Evolutionary conservation across 1,140 invertebrate genomes (phyloP).

Genomic region (Leptinotarsa texana): DNA sequence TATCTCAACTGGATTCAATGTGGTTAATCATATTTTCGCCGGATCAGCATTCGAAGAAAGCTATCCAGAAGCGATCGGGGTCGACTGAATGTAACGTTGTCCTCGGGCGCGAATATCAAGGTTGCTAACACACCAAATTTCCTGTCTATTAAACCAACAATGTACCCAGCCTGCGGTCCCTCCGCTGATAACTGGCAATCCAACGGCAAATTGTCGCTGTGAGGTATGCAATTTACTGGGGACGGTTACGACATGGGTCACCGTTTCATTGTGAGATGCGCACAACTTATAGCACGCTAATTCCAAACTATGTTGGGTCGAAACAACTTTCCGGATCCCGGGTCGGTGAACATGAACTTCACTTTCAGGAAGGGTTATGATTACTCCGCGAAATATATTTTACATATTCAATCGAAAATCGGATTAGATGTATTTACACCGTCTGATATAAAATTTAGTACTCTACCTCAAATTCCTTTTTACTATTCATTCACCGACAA

Average conservation of each 20-base stretch:
- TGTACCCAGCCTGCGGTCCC: constrained; percentile 16
- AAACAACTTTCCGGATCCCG: background rate
- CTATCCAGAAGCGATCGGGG: background rate
- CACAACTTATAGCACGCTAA: constrained; percentile 22
- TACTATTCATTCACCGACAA: too few relatives aligned
- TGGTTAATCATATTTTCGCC: background rate
- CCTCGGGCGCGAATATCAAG: background rate
- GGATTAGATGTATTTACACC: too few relatives aligned
- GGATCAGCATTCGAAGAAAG: background rate
- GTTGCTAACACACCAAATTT: constrained; percentile 17
- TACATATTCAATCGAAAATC: too few relatives aligned
- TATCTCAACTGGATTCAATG: background rate
- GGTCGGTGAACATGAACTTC: too few relatives aligned
- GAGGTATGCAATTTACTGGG: constrained; percentile 30
- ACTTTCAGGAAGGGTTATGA: too few relatives aligned
- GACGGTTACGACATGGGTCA: constrained; percentile 24
- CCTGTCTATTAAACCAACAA: constrained; percentile 23
- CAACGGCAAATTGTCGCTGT: constrained; percentile 27
- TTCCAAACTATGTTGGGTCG: constrained; percentile 6
- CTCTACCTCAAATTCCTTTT: too few relatives aligned
- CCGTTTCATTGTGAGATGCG: constrained; percentile 7
- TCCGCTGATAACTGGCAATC: constrained; percentile 28
- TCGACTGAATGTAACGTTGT: background rate
- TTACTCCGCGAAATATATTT: too few relatives aligned
- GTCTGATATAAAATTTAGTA: too few relatives aligned